These are phyloP conservation scores for Empis livida DNA, from an alignment of 2,888 invertebrate genomes.

Conservation along the genomic window DNA sequence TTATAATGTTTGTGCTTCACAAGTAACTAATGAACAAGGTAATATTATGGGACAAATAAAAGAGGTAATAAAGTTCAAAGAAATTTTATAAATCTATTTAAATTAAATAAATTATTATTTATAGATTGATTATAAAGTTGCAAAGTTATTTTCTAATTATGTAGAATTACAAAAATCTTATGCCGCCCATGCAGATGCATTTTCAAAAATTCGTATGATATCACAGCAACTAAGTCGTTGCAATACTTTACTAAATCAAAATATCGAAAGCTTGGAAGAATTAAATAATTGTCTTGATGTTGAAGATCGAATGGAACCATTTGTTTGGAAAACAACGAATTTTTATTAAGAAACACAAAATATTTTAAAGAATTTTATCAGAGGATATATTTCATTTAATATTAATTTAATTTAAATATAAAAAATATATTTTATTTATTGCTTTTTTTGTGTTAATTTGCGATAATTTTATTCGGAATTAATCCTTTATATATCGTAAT, in stretches of 20 bases:
- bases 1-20: constrained; percentile 66
- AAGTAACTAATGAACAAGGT: constrained; percentile 68
- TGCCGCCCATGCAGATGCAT: constrained; percentile 72
- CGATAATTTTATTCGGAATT: too few relatives aligned
- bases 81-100: background rate
- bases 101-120: constrained; percentile 7
- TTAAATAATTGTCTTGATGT: constrained; percentile 72
- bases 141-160: constrained; percentile 51
- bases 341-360: background rate
- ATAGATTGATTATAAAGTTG: constrained; percentile 60
- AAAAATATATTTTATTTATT: too few relatives aligned
- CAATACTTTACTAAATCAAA: constrained; percentile 69
- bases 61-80: constrained; percentile 44
- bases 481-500: too few relatives aligned
- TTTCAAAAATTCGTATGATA: constrained; percentile 70
- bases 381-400: too few relatives aligned
- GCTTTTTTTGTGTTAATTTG: too few relatives aligned
- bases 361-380: too few relatives aligned
- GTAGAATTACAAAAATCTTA: constrained; percentile 74
- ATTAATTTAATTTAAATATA: too few relatives aligned
- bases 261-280: constrained; percentile 71
- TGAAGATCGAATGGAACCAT: constrained; percentile 73
- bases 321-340: constrained; percentile 66
- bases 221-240: constrained; percentile 72
- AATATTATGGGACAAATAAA: constrained; percentile 58